Percentiles rank a stretch among this genome's conserved stretches.
Evolutionary conservation across 1,140 invertebrate genomes (phyloP).

Genomic region (Drosophila burlai): DNA sequence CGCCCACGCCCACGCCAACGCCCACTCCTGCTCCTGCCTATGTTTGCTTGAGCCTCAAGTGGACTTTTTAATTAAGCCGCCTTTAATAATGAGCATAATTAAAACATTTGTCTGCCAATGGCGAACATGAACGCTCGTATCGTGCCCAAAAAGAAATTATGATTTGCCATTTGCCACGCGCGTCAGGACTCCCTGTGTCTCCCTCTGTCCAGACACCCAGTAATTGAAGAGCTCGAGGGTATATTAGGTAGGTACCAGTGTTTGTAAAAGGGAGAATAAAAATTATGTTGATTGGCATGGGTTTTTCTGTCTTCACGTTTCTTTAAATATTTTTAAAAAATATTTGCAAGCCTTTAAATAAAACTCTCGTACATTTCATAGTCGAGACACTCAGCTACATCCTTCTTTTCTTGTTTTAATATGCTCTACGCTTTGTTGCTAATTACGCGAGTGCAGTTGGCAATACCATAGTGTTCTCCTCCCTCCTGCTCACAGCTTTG

Average conservation of each 20-base stretch:
- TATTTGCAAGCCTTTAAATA: no score
- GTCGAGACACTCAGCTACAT: background rate
- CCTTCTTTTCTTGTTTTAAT: slow-evolving; percentile 18
- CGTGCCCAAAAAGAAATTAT: slow-evolving; percentile 38
- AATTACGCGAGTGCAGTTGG: slow-evolving; percentile 52
- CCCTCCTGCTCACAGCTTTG: slow-evolving; percentile 16
- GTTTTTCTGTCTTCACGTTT: background rate
- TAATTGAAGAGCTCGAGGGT: background rate
- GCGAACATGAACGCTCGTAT: slow-evolving; percentile 13
- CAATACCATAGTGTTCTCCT: slow-evolving; percentile 6
- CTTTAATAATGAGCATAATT: slow-evolving; percentile 50
- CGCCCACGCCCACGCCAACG: background rate
- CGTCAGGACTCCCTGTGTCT: background rate
- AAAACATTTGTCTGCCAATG: slow-evolving; percentile 46
- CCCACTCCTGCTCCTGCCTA: background rate
- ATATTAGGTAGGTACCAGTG: background rate
- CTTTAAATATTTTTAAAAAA: no score
- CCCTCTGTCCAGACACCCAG: slow-evolving; percentile 1
- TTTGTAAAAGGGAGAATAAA: background rate
- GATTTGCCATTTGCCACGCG: slow-evolving; percentile 48
- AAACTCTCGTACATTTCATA: background rate
- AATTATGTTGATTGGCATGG: no score
- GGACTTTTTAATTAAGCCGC: slow-evolving; percentile 52
- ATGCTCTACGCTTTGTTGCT: slow-evolving; percentile 40
- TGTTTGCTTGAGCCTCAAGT: slow-evolving; percentile 19